These are phyloP conservation scores for Crepidodera aurea DNA, from an alignment of 2,888 invertebrate species.

Conservation along the genomic window DNA sequence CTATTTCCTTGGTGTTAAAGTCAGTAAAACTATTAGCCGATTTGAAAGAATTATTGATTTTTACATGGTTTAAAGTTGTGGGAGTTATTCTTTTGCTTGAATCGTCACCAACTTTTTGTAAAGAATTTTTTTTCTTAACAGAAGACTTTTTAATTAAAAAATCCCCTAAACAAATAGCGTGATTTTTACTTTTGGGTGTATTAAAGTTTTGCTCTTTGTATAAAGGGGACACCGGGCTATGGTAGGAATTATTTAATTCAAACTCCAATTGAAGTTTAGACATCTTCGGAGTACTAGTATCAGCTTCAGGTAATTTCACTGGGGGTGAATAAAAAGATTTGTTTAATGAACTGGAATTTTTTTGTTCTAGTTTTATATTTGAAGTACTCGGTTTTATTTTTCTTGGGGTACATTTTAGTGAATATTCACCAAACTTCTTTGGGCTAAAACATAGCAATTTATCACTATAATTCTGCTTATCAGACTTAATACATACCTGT, in stretches of 20 bases:
- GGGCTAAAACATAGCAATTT: slow-evolving; percentile 30
- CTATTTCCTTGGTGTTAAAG: slow-evolving; percentile 41
- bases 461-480: background rate
- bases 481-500: slow-evolving; percentile 43
- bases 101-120: slow-evolving; percentile 24
- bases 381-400: slow-evolving; percentile 1
- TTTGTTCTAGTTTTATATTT: background rate
- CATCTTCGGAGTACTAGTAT: slow-evolving; percentile 45
- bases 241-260: slow-evolving; percentile 25
- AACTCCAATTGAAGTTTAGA: slow-evolving; percentile 27
- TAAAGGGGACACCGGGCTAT: slow-evolving; percentile 53
- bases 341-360: background rate
- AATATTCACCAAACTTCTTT: slow-evolving; percentile 16
- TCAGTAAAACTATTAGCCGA: slow-evolving; percentile 53
- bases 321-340: background rate
- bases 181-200: slow-evolving; percentile 40
- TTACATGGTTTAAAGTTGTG: slow-evolving; percentile 19
- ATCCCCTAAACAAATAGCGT: slow-evolving; percentile 54
- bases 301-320: slow-evolving; percentile 16
- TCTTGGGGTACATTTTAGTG: slow-evolving; percentile 11
- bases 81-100: slow-evolving; percentile 46
- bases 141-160: slow-evolving; percentile 51
- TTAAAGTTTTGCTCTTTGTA: slow-evolving; percentile 44
- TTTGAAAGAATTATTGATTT: slow-evolving; percentile 41
- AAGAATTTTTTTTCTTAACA: slow-evolving; percentile 47